Conservation (phyloP, 2,113 vertebrate species). For the Burhinus bistriatus region DNA sequence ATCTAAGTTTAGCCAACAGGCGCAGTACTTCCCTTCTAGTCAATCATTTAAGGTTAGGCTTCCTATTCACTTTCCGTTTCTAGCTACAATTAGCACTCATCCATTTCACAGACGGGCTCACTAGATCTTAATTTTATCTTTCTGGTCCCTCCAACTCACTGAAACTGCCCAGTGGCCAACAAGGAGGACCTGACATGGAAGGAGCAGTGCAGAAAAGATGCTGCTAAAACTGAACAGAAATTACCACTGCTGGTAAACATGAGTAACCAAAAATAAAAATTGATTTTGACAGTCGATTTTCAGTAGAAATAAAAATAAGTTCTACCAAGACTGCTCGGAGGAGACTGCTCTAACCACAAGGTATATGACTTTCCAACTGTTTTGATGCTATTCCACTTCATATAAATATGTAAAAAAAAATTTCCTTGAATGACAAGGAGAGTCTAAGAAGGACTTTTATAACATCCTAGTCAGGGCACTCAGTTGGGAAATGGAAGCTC, state of each 20-base stretch:
- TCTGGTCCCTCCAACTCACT: not conserved
- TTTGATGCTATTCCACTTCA: not conserved
- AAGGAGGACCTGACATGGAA: not conserved
- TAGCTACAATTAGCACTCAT: not conserved
- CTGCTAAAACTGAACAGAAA: not conserved
- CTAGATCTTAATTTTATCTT: not conserved
- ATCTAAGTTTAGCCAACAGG: not conserved
- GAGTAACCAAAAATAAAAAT: slow-evolving; percentile 1
- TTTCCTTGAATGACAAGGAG: not conserved
- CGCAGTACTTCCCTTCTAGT: not conserved
- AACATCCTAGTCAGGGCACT: not conserved
- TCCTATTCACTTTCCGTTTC: not conserved
- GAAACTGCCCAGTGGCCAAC: not conserved
- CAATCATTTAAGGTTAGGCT: not conserved
- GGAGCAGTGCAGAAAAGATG: not conserved
- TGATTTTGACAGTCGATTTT: not conserved
- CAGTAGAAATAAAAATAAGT: slow-evolving; percentile 24
- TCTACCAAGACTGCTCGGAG: not conserved
- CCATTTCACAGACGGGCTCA: not conserved
- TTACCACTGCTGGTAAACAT: not conserved
- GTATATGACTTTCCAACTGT: not conserved
- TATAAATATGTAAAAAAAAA: not conserved
- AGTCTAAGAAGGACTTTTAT: not conserved
- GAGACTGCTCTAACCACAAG: not conserved
- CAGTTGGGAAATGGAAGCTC: not conserved